Percentiles rank a stretch among this genome's conserved stretches.
Evolutionary conservation across 2,797 vertebrate species (phyloP).

Genomic region (Acropternis orthonyx): DNA sequence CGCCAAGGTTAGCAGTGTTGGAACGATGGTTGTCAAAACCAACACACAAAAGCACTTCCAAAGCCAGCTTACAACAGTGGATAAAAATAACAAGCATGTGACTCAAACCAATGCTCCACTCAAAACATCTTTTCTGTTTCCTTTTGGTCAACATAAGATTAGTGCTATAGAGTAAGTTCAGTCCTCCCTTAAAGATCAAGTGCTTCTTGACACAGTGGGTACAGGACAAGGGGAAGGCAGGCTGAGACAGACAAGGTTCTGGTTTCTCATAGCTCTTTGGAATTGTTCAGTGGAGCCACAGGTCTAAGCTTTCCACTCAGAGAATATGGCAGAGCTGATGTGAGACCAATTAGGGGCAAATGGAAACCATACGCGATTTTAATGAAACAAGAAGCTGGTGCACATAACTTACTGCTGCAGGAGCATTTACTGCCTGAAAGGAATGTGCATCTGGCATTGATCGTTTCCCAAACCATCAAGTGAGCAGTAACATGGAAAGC

Average conservation of each 20-base stretch:
- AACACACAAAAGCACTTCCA: slow-evolving; percentile 25
- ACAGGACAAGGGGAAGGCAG: neutral
- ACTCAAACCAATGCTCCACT: slow-evolving; percentile 2
- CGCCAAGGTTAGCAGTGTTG: slow-evolving; percentile 10
- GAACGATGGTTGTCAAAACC: slow-evolving; percentile 41
- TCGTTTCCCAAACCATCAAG: slow-evolving; percentile 42
- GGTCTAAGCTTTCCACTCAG: slow-evolving; percentile 14
- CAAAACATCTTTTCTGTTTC: neutral
- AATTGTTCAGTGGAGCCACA: slow-evolving; percentile 23
- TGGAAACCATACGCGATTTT: slow-evolving; percentile 65
- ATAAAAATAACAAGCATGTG: slow-evolving; percentile 32
- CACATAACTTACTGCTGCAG: slow-evolving; percentile 22
- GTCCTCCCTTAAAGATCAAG: neutral
- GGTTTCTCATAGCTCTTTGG: slow-evolving; percentile 19
- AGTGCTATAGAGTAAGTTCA: neutral
- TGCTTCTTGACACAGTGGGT: neutral
- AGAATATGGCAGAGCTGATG: slow-evolving; percentile 44
- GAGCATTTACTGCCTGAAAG: slow-evolving; percentile 59
- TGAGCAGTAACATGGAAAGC: slow-evolving; percentile 40
- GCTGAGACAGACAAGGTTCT: neutral
- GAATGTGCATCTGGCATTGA: slow-evolving; percentile 54
- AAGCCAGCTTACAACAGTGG: slow-evolving; percentile 7
- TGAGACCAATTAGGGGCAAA: slow-evolving; percentile 60
- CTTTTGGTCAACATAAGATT: neutral
- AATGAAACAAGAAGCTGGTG: slow-evolving; percentile 51